Percentiles rank a stretch among this genome's conserved stretches.
Evolutionary conservation across 2,113 vertebrate genomes (phyloP).

Genomic region (Esox niger): DNA sequence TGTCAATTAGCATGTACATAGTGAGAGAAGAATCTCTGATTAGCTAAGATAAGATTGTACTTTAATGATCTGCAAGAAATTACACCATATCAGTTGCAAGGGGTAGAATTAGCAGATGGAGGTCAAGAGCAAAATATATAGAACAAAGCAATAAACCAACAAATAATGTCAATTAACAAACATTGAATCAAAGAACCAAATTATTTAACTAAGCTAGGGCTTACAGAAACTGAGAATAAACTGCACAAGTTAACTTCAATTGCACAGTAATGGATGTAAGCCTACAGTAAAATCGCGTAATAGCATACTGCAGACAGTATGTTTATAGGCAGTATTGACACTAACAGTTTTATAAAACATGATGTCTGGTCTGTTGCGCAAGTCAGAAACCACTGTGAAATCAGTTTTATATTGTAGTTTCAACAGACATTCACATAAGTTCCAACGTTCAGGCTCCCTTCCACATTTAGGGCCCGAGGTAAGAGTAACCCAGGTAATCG

Average conservation of each 20-base stretch:
- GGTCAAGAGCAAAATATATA: not conserved
- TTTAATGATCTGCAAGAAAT: not conserved
- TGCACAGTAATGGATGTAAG: slow-evolving; percentile 2
- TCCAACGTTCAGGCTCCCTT: no score
- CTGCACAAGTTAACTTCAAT: slow-evolving; percentile 2
- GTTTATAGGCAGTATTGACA: no score
- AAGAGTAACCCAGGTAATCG: no score
- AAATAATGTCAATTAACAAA: slow-evolving; percentile 3
- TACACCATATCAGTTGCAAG: not conserved
- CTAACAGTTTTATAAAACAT: no score
- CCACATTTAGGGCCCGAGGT: no score
- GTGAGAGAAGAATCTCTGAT: slow-evolving; percentile 1
- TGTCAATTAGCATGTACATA: not conserved
- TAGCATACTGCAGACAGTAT: no score
- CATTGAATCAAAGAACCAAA: not conserved
- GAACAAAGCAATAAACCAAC: not conserved
- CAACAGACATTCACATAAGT: no score
- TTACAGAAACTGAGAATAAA: not conserved
- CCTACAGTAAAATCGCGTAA: not conserved
- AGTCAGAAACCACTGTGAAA: no score
- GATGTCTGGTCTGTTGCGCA: no score
- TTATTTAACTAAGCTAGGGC: not conserved
- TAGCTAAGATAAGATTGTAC: not conserved
- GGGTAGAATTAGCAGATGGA: not conserved
- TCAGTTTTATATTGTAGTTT: no score